A percentile compares a stretch with the other conserved stretches of the same genome.
Evolutionary conservation across 2,888 invertebrate genomes (phyloP).

Genomic region (Patella caerulea): DNA sequence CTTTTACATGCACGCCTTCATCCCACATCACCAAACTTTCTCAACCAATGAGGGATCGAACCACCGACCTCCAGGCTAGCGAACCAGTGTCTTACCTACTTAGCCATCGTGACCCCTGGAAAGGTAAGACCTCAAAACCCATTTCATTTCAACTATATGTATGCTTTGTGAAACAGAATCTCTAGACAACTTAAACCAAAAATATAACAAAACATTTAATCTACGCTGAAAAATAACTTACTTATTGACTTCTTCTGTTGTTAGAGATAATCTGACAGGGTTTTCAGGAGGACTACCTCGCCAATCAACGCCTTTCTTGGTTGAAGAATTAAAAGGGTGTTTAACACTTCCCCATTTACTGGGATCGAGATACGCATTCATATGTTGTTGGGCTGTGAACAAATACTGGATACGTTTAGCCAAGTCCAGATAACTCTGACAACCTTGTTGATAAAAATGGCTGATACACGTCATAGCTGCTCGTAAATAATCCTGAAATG

Average conservation of each 20-base stretch:
- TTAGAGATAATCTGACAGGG: constrained; percentile 71
- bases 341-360: constrained; percentile 60
- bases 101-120: too few species aligned
- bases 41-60: too few species aligned
- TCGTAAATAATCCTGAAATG: constrained; percentile 69
- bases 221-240: constrained; percentile 36
- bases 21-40: too few species aligned
- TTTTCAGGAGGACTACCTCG: constrained; percentile 39
- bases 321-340: constrained; percentile 40
- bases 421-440: constrained; percentile 66
- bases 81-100: too few species aligned
- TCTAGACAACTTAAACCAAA: too few species aligned
- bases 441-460: constrained; percentile 67
- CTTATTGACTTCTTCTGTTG: constrained; percentile 64
- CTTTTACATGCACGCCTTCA: too few species aligned
- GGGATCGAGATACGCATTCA: constrained; percentile 67
- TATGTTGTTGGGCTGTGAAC: constrained; percentile 65
- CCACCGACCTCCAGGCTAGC: too few species aligned
- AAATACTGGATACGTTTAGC: constrained; percentile 60
- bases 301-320: constrained; percentile 32
- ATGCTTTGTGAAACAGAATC: too few species aligned
- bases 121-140: too few species aligned
- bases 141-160: too few species aligned
- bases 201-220: too few species aligned
- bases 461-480: constrained; percentile 72